Percentiles rank a stretch among this genome's conserved stretches.
phyloP scores from a whole-genome alignment of 2,113 vertebrate genomes.

The Passer domesticus region DNA sequence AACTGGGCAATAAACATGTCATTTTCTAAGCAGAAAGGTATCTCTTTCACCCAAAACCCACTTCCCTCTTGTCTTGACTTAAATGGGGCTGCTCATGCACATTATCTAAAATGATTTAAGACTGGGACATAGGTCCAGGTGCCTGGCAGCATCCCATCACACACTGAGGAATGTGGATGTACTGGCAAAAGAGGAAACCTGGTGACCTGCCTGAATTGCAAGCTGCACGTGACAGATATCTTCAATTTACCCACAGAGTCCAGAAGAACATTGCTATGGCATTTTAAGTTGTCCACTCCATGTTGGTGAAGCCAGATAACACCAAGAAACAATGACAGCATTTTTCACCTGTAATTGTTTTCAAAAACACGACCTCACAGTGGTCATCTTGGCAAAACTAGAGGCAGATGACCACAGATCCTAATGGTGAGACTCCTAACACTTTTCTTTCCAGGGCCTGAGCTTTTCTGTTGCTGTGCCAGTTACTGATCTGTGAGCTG shows the following conservation, averaged over 20 bases:
- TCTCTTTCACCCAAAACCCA: not conserved
- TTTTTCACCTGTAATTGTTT: not conserved
- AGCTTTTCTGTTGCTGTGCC: not conserved
- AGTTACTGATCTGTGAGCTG: not conserved
- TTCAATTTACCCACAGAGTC: not conserved
- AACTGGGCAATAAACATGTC: not conserved
- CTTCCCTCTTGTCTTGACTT: not conserved
- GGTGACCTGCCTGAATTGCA: not conserved
- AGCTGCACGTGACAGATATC: rapidly evolving
- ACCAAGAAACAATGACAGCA: not conserved
- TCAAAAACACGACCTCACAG: not conserved
- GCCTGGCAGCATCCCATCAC: not conserved
- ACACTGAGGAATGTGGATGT: not conserved
- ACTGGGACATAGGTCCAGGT: rapidly evolving
- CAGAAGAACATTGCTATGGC: not conserved
- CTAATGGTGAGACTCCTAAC: not conserved
- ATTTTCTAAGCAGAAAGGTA: not conserved
- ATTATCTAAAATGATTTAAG: not conserved
- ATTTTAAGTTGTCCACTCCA: not conserved
- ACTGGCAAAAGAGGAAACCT: not conserved
- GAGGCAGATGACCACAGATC: not conserved
- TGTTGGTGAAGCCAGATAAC: not conserved
- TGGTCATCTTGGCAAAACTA: not conserved
- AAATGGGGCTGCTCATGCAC: not conserved
- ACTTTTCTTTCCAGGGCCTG: not conserved